Evolutionary conservation across 1,140 invertebrate genomes (phyloP), one percentile per base, ranked within the genome.

Genomic region (Lordiphosa mommai): DNA sequence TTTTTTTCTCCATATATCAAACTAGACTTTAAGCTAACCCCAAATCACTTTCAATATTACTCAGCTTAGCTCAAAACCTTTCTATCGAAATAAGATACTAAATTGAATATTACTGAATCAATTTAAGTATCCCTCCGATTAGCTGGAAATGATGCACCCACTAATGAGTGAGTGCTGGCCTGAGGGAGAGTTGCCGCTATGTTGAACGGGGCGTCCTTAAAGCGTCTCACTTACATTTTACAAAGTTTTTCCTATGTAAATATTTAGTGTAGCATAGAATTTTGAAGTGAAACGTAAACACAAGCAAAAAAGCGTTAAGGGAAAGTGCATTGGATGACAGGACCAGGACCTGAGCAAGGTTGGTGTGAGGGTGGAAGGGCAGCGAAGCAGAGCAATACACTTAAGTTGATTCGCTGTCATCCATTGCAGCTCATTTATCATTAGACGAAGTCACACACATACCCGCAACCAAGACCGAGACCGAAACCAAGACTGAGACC

Each of bases 371-470:
- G 29, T 36, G 32, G 51, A 36, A 52, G 46, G 76, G 51, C 50
- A 53, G 47, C 60, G 67, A 82, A 84, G 77, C 76, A 84, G 76
- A 82, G 76, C 76, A 87, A 87, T 87, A 86, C 84, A 87, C 84
- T 87, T 87, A 87, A 84, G 84, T 87, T 87, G 84, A 87, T 87
- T 87, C 84, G 84, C 84, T 86, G 84, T 87, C 84, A 87, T 87
- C 77, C 73, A 87, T 87, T 86, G 84, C 84, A 87, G 84, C 84
- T 87, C 84, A 87, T 87, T 87, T 87, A 87, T 87, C 84, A 87
- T 87, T 79, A 84, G 77, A 82, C 72, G 41, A 80, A 80, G 76
- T 76, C 76, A 82, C 64, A 74, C 71, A 61, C 41, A 69, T 59
- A 71, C 57, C 56, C 50, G 41, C 7, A 3, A 8, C 10, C 32